Conservation (phyloP, 35 echinoderm and acorn worm species). For the Hemicentrotus pulcherrimus region DNA sequence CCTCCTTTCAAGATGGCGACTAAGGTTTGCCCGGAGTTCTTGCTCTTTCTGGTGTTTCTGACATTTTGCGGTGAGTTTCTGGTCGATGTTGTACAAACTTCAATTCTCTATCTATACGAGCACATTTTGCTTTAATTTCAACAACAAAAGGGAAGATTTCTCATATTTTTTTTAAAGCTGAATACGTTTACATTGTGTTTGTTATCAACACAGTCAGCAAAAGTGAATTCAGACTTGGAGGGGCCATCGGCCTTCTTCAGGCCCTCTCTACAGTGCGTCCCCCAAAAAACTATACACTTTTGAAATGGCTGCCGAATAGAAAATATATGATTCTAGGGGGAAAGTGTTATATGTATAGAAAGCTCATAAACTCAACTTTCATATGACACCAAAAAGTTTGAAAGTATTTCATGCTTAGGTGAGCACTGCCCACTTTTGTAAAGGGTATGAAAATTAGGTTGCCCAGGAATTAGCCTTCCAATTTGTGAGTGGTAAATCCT, state of each 20-base stretch:
- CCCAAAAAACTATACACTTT: background rate
- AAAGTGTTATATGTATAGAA: conserved; percentile 6
- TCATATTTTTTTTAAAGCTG: too few relatives aligned
- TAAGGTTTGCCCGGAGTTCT: background rate
- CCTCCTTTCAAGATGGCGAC: background rate
- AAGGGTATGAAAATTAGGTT: conserved; percentile 54
- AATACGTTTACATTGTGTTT: too few relatives aligned
- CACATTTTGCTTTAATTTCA: too few relatives aligned
- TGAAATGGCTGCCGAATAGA: conserved; percentile 21
- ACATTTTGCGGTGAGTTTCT: background rate
- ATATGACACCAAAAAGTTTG: conserved; percentile 55
- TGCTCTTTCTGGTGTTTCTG: background rate
- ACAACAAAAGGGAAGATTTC: too few relatives aligned
- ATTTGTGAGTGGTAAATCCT: conserved; percentile 3
- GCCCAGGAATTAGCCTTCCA: conserved; percentile 47
- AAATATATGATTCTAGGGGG: conserved; percentile 12
- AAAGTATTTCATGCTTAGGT: conserved; percentile 32
- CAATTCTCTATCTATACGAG: too few relatives aligned
- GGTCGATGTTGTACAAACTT: too few relatives aligned
- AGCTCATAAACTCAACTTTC: conserved; percentile 28
- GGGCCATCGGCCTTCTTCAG: too few relatives aligned
- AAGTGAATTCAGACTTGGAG: too few relatives aligned
- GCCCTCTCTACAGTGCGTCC: too few relatives aligned
- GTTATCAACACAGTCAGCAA: too few relatives aligned
- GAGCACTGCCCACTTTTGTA: conserved; percentile 61